Evolutionary conservation across 2,888 invertebrate genomes (phyloP).

Genomic region (Pseudolycoriella hygida): DNA sequence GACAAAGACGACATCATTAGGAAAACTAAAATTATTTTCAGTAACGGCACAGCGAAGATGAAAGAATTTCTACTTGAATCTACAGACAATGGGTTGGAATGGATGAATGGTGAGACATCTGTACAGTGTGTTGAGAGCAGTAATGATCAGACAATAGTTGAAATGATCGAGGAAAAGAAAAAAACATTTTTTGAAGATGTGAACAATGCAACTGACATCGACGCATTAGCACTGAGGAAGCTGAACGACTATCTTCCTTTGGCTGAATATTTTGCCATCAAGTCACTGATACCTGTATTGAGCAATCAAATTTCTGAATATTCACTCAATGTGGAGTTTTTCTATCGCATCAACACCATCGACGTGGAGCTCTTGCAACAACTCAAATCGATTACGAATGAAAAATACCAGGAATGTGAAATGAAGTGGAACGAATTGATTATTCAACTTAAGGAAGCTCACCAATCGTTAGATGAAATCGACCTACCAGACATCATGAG

Average conservation of each 20-base stretch:
- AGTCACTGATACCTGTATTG: too few relatives aligned
- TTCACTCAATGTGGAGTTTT: slow-evolving; percentile 7
- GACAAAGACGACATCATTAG: neutral
- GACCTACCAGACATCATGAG: neutral
- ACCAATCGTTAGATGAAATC: too few relatives aligned
- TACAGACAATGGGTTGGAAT: neutral
- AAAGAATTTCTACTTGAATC: slow-evolving; percentile 1
- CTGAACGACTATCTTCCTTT: too few relatives aligned
- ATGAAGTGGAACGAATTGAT: slow-evolving; percentile 2
- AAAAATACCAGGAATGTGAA: slow-evolving; percentile 3
- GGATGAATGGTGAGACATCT: neutral
- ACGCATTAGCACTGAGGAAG: too few relatives aligned
- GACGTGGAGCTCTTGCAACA: neutral
- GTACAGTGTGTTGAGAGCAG: neutral
- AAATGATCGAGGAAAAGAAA: too few relatives aligned
- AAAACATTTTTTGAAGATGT: too few relatives aligned
- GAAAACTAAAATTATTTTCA: slow-evolving; percentile 1
- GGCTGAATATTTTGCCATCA: too few relatives aligned
- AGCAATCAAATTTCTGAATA: neutral
- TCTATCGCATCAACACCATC: slow-evolving; percentile 7
- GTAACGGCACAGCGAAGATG: neutral
- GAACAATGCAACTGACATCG: too few relatives aligned
- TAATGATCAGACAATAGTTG: too few relatives aligned
- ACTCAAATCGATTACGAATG: neutral
- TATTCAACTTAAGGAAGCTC: neutral